Percentiles rank a stretch among this genome's conserved stretches.
phyloP scores from a whole-genome alignment of 2,888 invertebrate genomes.

The Muschampia plurimacula region DNA sequence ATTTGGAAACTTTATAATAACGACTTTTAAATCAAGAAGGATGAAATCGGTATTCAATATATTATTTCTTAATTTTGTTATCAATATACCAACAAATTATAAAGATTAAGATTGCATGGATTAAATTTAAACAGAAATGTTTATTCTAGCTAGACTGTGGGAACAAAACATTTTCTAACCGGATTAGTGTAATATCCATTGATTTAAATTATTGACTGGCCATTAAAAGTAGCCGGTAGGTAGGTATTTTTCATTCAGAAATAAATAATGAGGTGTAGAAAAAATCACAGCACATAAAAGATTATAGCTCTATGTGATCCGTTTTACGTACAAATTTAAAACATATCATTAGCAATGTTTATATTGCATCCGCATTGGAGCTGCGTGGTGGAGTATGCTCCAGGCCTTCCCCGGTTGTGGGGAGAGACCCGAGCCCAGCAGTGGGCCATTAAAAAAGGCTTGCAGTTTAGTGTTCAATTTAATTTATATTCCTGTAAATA shows the following conservation, averaged over 20 bases:
- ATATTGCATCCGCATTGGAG: no score
- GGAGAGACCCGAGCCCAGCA: no score
- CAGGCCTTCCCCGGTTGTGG: no score
- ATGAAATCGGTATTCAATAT: not conserved
- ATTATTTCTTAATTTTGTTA: not conserved
- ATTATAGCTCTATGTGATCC: not conserved
- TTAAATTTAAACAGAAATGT: not conserved
- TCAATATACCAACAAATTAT: not conserved
- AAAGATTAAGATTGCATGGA: not conserved
- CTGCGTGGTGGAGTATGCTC: no score
- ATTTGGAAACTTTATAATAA: not conserved
- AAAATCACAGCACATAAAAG: not conserved
- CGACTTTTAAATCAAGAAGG: not conserved
- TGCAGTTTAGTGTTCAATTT: no score
- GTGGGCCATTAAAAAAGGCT: no score
- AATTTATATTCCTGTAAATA: no score
- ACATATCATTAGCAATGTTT: not conserved
- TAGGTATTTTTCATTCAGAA: not conserved
- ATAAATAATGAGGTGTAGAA: constrained; percentile 2
- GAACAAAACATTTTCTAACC: constrained; percentile 15
- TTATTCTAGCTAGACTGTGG: not conserved
- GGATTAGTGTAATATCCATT: not conserved
- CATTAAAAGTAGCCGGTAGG: not conserved
- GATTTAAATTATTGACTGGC: not conserved
- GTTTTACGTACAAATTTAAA: not conserved